Conservation (phyloP, 2,113 vertebrate species). For the Sphyrna mokarran region DNA sequence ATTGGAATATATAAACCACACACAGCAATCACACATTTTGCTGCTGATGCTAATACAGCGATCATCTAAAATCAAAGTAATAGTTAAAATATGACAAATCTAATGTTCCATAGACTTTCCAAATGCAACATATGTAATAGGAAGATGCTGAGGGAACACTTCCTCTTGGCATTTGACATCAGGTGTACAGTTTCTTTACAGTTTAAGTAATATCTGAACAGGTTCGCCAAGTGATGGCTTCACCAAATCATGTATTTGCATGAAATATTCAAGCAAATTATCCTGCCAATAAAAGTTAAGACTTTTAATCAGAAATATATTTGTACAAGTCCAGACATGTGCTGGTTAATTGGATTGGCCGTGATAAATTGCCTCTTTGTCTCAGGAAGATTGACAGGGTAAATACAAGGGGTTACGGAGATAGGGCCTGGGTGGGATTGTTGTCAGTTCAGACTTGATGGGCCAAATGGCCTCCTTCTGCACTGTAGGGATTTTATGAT, state of each 20-base stretch:
- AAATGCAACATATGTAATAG: neutral
- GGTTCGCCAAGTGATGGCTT: neutral
- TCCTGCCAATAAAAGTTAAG: neutral
- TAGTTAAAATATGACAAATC: neutral
- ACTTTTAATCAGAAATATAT: neutral
- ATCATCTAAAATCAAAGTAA: neutral
- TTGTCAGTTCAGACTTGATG: too few species aligned
- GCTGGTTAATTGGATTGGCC: too few species aligned
- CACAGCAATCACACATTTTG: slow-evolving; percentile 16
- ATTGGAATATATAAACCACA: slow-evolving; percentile 41
- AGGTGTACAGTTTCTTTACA: neutral
- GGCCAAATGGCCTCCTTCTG: too few species aligned
- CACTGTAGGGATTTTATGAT: too few species aligned
- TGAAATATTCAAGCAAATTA: slow-evolving; percentile 5
- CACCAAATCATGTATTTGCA: neutral
- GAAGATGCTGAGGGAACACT: neutral
- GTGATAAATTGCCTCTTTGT: too few species aligned
- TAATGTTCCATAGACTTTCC: neutral
- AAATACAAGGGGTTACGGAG: too few species aligned
- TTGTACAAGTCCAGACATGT: too few species aligned
- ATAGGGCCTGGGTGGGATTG: too few species aligned
- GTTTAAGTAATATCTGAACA: neutral
- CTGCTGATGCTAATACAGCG: neutral
- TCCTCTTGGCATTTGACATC: neutral
- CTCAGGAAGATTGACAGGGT: too few species aligned